Evolutionary conservation across 2,888 invertebrate species (phyloP).

Genomic region (Drosophila merina): DNA sequence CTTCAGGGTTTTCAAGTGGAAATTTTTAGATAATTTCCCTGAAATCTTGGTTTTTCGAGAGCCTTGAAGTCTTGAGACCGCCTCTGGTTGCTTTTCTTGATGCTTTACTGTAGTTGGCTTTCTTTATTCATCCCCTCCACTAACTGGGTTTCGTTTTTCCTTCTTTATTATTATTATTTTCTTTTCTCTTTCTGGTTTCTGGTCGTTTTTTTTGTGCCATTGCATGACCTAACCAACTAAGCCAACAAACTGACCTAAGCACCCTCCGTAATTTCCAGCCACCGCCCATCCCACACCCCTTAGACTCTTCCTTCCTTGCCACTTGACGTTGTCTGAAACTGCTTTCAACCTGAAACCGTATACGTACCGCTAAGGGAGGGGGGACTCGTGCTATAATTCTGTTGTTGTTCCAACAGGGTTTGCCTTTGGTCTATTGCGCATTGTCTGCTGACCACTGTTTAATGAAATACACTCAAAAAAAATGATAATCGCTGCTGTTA

Average conservation of each 20-base stretch:
- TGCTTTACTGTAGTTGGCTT: constrained; percentile 8
- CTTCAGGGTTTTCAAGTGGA: too few species aligned
- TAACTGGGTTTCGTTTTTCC: constrained; percentile 1
- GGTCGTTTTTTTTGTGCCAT: constrained; percentile 13
- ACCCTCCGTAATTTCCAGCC: constrained; percentile 20
- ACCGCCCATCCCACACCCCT: neutral
- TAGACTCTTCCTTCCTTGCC: neutral
- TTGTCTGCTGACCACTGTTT: constrained; percentile 29
- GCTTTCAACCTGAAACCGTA: constrained; percentile 42
- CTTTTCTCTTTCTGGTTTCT: neutral
- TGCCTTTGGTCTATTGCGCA: constrained; percentile 41
- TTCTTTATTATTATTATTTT: constrained; percentile 12
- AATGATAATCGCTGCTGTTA: neutral
- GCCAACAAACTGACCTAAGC: constrained; percentile 43
- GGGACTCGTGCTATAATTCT: constrained; percentile 37
- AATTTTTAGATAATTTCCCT: neutral
- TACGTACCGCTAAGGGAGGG: neutral
- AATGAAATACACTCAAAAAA: neutral
- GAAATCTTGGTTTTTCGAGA: neutral
- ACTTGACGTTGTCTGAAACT: constrained; percentile 36
- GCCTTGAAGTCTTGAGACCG: neutral
- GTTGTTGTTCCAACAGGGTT: constrained; percentile 31
- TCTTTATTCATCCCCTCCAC: constrained; percentile 21
- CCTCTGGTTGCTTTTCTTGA: neutral
- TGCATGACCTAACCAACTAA: constrained; percentile 42